Evolutionary conservation across 2,113 vertebrate genomes (phyloP).

Genomic region (Setophaga coronata): DNA sequence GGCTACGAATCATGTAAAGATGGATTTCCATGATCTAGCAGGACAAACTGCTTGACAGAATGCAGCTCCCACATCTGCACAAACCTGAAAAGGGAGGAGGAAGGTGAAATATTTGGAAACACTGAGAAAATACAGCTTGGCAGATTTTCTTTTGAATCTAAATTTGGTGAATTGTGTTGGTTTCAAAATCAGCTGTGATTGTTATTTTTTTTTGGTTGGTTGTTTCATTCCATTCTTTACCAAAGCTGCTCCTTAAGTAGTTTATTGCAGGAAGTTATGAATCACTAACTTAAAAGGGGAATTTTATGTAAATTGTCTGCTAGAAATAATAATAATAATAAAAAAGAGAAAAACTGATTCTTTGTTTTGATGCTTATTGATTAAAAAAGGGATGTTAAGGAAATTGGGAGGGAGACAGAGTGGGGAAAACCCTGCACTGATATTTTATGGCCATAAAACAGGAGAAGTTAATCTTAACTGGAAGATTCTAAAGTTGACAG

Average conservation of each 20-base stretch:
- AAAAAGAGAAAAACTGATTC: slow-evolving; percentile 68
- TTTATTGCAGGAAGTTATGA: slow-evolving; percentile 76
- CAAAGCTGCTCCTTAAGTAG: slow-evolving; percentile 86
- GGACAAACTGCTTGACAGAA: slow-evolving; percentile 61
- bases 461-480: not conserved
- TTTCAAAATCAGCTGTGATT: slow-evolving; percentile 74
- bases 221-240: slow-evolving; percentile 83
- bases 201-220: slow-evolving; percentile 62
- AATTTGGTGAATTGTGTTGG: slow-evolving; percentile 73
- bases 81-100: slow-evolving; percentile 62
- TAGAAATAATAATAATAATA: slow-evolving; percentile 75
- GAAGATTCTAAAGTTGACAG: not conserved
- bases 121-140: slow-evolving; percentile 72
- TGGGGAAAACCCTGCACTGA: not conserved
- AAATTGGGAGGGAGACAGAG: not conserved
- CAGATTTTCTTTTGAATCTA: slow-evolving; percentile 52
- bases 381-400: not conserved
- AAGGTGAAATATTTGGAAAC: slow-evolving; percentile 70
- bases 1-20: slow-evolving; percentile 95
- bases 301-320: slow-evolving; percentile 84
- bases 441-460: not conserved
- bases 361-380: not conserved
- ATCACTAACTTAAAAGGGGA: slow-evolving; percentile 85
- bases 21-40: slow-evolving; percentile 67
- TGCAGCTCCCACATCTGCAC: slow-evolving; percentile 43